These are phyloP conservation scores for Thunnus maccoyii DNA, from an alignment of 2,113 vertebrate genomes.

Conservation along the genomic window DNA sequence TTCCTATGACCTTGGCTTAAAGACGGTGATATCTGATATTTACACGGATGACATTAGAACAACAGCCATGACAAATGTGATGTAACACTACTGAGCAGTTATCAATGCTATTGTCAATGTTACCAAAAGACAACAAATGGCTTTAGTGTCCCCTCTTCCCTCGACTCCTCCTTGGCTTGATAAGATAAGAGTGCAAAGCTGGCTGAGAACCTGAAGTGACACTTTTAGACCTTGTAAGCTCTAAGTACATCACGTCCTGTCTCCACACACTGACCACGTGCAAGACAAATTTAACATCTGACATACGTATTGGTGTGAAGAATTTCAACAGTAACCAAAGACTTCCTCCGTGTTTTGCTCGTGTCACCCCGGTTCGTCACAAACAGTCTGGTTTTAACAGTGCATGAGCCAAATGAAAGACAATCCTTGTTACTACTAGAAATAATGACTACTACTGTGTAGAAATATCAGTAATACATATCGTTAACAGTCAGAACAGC, in stretches of 20 bases:
- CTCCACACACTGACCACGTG: neutral
- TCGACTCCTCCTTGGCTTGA: constrained; percentile 77
- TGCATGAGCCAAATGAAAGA: constrained; percentile 80
- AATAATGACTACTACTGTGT: constrained; percentile 40
- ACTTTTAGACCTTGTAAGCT: constrained; percentile 77
- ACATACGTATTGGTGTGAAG: neutral
- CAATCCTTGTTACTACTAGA: constrained; percentile 60
- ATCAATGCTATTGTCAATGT: constrained; percentile 41
- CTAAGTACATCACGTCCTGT: constrained; percentile 55
- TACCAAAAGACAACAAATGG: constrained; percentile 73
- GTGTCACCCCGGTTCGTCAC: constrained; percentile 60
- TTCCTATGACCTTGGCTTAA: constrained; percentile 70
- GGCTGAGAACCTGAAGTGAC: constrained; percentile 76
- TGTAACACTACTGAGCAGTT: constrained; percentile 39
- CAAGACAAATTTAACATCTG: constrained; percentile 14
- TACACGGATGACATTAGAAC: constrained; percentile 52
- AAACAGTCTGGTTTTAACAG: constrained; percentile 85
- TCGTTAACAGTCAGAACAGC: constrained; percentile 78
- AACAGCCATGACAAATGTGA: constrained; percentile 43
- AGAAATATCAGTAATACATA: constrained; percentile 55
- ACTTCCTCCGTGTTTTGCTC: constrained; percentile 9
- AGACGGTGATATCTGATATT: constrained; percentile 55
- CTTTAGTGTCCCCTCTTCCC: constrained; percentile 71
- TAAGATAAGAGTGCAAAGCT: constrained; percentile 83
- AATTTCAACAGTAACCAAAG: neutral